Evolutionary conservation across 2,888 invertebrate species (phyloP).

Genomic region (Ptilodon capucinus): DNA sequence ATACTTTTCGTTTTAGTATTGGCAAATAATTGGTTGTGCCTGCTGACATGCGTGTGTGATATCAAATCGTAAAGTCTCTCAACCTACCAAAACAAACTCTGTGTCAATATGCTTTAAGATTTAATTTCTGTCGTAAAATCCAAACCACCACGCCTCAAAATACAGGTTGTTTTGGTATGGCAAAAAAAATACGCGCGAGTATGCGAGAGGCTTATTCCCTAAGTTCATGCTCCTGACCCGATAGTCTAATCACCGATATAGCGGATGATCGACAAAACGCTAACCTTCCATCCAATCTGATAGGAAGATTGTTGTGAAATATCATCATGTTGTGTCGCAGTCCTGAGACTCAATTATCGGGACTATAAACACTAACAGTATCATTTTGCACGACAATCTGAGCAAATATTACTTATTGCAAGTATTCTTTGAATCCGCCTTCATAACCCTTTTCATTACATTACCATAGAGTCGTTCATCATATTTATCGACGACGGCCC

Average conservation of each 20-base stretch:
- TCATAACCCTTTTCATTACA: conserved; percentile 19
- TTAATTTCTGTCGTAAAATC: too few species aligned
- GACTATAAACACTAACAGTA: not conserved
- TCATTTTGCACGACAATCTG: too few species aligned
- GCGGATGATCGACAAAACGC: conserved; percentile 38
- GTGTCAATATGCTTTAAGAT: too few species aligned
- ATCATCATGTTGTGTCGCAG: conserved; percentile 7
- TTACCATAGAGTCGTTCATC: conserved; percentile 35
- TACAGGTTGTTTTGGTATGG: too few species aligned
- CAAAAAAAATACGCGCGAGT: too few species aligned
- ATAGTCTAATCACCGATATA: conserved; percentile 45
- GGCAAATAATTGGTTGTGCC: too few species aligned
- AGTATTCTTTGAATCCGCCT: not conserved
- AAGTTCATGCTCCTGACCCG: conserved; percentile 43
- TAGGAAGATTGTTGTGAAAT: conserved; percentile 31
- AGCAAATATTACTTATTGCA: too few species aligned
- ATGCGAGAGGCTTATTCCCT: conserved; percentile 2
- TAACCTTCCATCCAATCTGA: conserved; percentile 14
- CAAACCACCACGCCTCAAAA: too few species aligned
- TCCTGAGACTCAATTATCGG: conserved; percentile 1
- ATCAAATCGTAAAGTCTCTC: too few species aligned
- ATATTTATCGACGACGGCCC: conserved; percentile 43
- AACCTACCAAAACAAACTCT: too few species aligned
- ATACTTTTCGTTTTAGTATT: too few species aligned
- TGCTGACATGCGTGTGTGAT: too few species aligned